Base-by-base conservation (phyloP, 1,140 invertebrate species). In the Elymnias hypermnestra region DNA sequence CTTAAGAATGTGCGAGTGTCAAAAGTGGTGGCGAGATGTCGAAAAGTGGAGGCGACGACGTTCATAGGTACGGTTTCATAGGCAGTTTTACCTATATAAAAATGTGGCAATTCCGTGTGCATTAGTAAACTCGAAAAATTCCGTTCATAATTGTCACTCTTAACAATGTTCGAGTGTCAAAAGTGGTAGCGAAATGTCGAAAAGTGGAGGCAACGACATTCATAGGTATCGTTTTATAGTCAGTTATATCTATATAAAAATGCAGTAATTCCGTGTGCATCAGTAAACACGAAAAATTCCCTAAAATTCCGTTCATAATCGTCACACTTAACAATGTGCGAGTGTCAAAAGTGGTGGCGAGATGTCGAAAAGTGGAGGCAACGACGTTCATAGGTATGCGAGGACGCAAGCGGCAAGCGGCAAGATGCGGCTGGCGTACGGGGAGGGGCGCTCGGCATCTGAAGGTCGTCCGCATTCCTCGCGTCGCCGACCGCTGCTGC, bases 401-500 rank as follows among this genome's bases (percentile, higher is more conserved):
- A 78, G 78, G 78, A 74, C 76, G 78, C 78, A 78, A 82, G 76
- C 79, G 79, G 75, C 72, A 76, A 74, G 69, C 54, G 68, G 71
- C 63, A n/a, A 82, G 76, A 82, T 82, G 75, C 72, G 77, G 76
- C 71, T 55, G 68, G 71, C 63, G 65, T 60, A 62, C 62, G 69
- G 74, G 77, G 76, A 73, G 76, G 76, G 78, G 76, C 73, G 78
- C 70, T 77, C 74, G 81, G 76, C 71, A 84, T 84, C 71, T 83
- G 81, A 84, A 84, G 81, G 78, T 81, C 81, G 78, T 75, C 78
- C 76, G 78, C 81, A 84, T 83, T 83, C 81, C 81, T 73, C 67
- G 72, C 78, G 75, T 83, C 77, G 81, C 76, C 77, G 74, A 71
- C 75, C 81, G 76, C 78, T 64, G 81, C 81, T 83, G 81, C 78